Conservation (phyloP, 2,113 vertebrate species). For the Coptodon bakossiorum region DNA sequence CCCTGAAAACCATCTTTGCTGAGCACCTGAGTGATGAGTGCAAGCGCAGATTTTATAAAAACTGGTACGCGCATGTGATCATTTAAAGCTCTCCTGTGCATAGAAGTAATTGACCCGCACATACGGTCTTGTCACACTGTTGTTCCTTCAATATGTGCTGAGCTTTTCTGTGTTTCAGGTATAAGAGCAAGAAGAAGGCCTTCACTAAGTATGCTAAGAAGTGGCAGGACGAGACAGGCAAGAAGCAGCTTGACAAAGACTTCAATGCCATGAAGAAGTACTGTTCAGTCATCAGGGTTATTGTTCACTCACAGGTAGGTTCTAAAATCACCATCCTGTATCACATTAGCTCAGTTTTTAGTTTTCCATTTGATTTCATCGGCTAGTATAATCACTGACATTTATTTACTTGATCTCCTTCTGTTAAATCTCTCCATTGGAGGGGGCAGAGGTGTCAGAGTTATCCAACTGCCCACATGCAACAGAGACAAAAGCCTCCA, state of each 20-base stretch:
- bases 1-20: conserved; percentile 92
- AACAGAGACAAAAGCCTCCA: neutral
- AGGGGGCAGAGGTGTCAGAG: neutral
- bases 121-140: neutral
- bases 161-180: conserved; percentile 73
- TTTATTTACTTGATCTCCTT: neutral
- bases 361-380: neutral
- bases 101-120: fast-evolving
- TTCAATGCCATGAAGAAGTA: conserved; percentile 92
- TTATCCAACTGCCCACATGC: neutral
- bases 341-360: neutral
- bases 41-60: conserved; percentile 94
- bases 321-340: neutral
- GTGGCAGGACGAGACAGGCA: conserved; percentile 95
- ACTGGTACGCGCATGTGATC: conserved; percentile 74
- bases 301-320: conserved; percentile 89
- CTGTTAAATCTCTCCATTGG: neutral
- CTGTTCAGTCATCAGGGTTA: conserved; percentile 87
- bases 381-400: neutral
- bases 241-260: conserved; percentile 94
- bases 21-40: conserved; percentile 97
- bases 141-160: neutral
- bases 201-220: conserved; percentile 97
- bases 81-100: neutral
- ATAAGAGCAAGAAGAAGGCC: conserved; percentile 98